Evolutionary conservation across 2,797 vertebrate species (phyloP).

Genomic region (Artibeus lituratus): DNA sequence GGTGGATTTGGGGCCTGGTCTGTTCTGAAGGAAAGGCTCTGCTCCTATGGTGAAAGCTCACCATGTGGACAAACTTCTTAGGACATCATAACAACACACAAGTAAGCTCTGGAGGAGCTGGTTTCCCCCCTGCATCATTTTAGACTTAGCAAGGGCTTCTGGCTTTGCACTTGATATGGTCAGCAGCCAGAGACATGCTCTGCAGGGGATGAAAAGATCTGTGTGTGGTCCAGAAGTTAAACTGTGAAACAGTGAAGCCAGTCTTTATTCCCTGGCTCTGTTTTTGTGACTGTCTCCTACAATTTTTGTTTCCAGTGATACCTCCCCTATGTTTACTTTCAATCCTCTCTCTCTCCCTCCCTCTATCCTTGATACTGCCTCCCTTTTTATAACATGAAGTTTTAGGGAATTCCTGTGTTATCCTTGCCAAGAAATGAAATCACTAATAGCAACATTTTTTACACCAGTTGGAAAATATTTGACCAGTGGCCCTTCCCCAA

Average conservation of each 20-base stretch:
- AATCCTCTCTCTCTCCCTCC: not conserved
- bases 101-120: not conserved
- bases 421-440: not conserved
- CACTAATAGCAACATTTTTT: not conserved
- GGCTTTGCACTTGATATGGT: not conserved
- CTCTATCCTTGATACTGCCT: not conserved
- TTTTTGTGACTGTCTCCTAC: not conserved
- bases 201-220: not conserved
- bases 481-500: not conserved
- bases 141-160: not conserved
- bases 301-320: not conserved
- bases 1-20: not conserved
- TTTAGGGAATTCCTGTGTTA: not conserved
- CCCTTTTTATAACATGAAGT: not conserved
- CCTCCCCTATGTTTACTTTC: not conserved
- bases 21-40: not conserved
- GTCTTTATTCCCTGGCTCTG: not conserved
- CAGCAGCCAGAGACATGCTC: not conserved
- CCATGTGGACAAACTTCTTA: not conserved
- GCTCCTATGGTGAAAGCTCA: not conserved
- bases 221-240: not conserved
- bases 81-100: not conserved
- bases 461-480: not conserved
- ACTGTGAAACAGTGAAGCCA: accelerated
- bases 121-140: not conserved